Percentiles rank a stretch among this genome's conserved stretches.
These are phyloP conservation scores for Maniola jurtina DNA, from an alignment of 1,140 invertebrate genomes.

Conservation along the genomic window DNA sequence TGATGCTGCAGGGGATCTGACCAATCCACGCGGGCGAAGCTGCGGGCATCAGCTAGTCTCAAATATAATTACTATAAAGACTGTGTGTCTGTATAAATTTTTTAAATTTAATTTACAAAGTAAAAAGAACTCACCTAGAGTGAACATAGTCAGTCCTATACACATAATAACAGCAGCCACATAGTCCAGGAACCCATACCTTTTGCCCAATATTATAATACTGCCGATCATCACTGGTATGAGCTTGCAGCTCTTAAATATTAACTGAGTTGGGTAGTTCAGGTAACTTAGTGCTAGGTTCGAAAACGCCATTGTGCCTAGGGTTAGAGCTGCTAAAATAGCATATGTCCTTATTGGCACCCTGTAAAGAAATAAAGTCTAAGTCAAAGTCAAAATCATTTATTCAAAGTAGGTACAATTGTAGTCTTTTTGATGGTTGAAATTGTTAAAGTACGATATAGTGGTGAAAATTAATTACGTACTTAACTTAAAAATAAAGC, in stretches of 20 bases:
- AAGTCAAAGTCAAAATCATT: no score
- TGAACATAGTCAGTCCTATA: conserved; percentile 94
- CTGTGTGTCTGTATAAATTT: background rate
- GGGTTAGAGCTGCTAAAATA: conserved; percentile 90
- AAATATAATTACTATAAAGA: background rate
- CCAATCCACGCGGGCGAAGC: no score
- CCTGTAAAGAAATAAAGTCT: conserved; percentile 82
- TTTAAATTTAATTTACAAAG: no score
- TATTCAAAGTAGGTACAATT: no score
- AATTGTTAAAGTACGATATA: no score
- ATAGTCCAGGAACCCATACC: conserved; percentile 91
- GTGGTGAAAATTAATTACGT: conserved; percentile 4
- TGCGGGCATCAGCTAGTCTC: no score
- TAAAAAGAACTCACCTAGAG: conserved; percentile 76
- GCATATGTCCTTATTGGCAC: conserved; percentile 91
- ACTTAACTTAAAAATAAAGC: background rate
- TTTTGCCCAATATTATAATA: conserved; percentile 94
- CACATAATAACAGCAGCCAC: conserved; percentile 92
- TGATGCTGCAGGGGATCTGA: no score
- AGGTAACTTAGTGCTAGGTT: conserved; percentile 97
- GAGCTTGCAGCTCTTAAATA: conserved; percentile 97
- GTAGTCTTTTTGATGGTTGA: no score
- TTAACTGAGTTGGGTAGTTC: conserved; percentile 97
- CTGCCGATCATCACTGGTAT: conserved; percentile 96
- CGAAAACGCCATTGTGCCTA: conserved; percentile 97